A percentile compares a stretch with the other conserved stretches of the same genome.
These are phyloP conservation scores for Heliconius hermathena DNA, from an alignment of 1,140 invertebrate genomes.

Conservation along the genomic window DNA sequence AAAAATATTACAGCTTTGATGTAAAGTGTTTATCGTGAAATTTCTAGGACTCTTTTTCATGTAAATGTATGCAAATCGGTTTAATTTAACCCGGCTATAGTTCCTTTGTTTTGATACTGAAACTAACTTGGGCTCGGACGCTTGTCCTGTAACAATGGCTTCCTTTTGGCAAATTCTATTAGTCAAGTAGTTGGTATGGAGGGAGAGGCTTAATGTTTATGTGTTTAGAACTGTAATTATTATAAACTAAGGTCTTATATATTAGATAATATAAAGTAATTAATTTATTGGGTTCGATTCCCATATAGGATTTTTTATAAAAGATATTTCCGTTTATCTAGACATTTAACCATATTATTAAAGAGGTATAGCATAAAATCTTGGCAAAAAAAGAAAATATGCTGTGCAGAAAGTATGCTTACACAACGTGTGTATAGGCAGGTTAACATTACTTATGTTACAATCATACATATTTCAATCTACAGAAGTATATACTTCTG, in stretches of 20 bases:
- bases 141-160: background rate
- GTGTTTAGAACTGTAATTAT: background rate
- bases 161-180: constrained; percentile 2
- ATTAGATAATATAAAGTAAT: no score
- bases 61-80: constrained; percentile 65
- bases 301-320: no score
- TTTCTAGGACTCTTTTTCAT: constrained; percentile 47
- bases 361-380: no score
- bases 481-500: no score
- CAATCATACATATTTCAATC: no score
- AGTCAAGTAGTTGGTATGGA: background rate
- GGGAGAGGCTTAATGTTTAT: background rate
- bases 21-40: constrained; percentile 39
- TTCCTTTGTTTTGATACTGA: constrained; percentile 38
- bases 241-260: background rate
- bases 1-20: background rate
- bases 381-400: no score
- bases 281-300: no score
- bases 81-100: constrained; percentile 46
- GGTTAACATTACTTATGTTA: no score
- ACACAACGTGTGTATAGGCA: no score
- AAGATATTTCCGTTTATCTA: no score
- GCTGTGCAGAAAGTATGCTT: no score
- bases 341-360: no score
- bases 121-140: constrained; percentile 23